Base-by-base conservation (phyloP, 2,797 vertebrate genomes). In the Enteromius fasciolatus region DNA sequence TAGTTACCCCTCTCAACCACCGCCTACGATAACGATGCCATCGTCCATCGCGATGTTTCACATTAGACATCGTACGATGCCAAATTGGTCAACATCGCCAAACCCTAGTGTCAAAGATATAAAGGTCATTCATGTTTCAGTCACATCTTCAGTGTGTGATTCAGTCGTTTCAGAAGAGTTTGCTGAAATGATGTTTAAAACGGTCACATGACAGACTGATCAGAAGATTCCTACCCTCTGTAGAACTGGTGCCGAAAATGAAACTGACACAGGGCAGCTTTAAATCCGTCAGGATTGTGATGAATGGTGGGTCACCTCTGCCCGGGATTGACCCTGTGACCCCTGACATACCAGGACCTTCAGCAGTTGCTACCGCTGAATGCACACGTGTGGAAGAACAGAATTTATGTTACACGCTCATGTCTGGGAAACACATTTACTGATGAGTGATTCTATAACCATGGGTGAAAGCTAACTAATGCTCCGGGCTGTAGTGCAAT, bases 231-330 rank as follows among this genome's bases (percentile, higher is more conserved):
- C 36, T 5, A 12, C 66, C 9, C 36, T 39, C 20, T 44, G 15
- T 2, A 31, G 28, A 31, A 31, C 28, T 31, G 28, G 28, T 31
- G 28, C 28, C 2, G 28, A 25, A 61, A 61, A 15, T 31, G 23
- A 63, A 63, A 63, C 15, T 66, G 63, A 48, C 15, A 31, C 23
- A 50, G 8, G 2, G 25, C 25, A 50, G 69, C 25, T 50, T 31
- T 70, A 70, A 48, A 44, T 46, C 15, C 9, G 2, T 25, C 39
- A 46, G 39, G 75, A 76, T n/a, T 15, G 39, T 44, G 15, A 11
- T 76, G 39, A 76, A 28, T 44, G 31, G 36, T 72, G 23, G 39
- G 28, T 63, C 61, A 9, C 61, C 28, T 63, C 61, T 63, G 61
- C 61, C 31, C 18, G 61, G 28, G 61, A 46, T 46, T 63, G 17